Conservation (phyloP, 2,113 vertebrate genomes). For the Pseudorhombus dupliciocellatus region DNA sequence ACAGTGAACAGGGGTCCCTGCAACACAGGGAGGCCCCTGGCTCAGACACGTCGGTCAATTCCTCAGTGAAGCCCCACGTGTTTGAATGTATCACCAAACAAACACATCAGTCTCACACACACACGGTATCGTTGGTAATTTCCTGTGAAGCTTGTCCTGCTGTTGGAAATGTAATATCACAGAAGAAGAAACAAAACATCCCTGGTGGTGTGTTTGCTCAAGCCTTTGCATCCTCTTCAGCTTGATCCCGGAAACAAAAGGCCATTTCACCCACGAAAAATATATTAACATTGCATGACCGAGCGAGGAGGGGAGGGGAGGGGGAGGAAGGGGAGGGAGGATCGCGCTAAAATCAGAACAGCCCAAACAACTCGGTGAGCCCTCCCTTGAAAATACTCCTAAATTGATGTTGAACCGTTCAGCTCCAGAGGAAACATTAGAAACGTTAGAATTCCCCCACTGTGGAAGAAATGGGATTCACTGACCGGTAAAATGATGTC, state of each 20-base stretch:
- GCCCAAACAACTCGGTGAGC: slow-evolving; percentile 14
- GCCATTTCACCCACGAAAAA: slow-evolving; percentile 19
- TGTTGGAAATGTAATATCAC: slow-evolving; percentile 13
- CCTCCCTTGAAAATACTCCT: slow-evolving; percentile 45
- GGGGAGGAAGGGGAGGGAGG: no score
- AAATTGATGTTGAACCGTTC: slow-evolving; percentile 47
- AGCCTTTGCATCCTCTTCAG: slow-evolving; percentile 2
- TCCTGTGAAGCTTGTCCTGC: not conserved
- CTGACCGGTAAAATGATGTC: slow-evolving; percentile 64
- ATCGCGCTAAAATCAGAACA: slow-evolving; percentile 28
- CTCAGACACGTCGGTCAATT: not conserved
- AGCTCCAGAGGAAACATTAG: slow-evolving; percentile 48
- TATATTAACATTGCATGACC: slow-evolving; percentile 37
- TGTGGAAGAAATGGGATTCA: slow-evolving; percentile 55
- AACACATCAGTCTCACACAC: not conserved
- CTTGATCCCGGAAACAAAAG: slow-evolving; percentile 32
- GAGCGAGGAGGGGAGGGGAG: slow-evolving; percentile 2
- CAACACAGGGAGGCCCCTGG: not conserved
- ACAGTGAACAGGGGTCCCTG: not conserved
- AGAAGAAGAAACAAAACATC: not conserved
- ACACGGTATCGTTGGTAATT: not conserved
- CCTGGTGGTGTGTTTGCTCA: slow-evolving; percentile 5
- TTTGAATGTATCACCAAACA: slow-evolving; percentile 37
- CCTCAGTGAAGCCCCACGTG: slow-evolving; percentile 1
- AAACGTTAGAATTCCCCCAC: slow-evolving; percentile 45